A percentile compares a stretch with the other conserved stretches of the same genome.
Evolutionary conservation across 1,140 invertebrate species (phyloP).

Genomic region (Pseudobourletiella spinata): DNA sequence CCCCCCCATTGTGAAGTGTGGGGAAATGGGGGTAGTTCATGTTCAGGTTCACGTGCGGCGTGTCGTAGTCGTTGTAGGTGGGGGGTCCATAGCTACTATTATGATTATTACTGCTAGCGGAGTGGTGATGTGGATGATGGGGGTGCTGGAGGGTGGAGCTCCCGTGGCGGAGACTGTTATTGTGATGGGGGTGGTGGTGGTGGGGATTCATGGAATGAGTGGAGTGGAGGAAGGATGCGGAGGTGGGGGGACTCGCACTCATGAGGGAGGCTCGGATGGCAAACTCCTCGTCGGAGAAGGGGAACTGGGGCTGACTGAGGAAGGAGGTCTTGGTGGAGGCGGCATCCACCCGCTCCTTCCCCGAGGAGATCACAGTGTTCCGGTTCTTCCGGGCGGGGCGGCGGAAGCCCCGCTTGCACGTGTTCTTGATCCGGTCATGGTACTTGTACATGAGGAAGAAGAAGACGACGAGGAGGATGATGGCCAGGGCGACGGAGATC

Average conservation of each 20-base stretch:
- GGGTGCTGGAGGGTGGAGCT: conserved; percentile 7
- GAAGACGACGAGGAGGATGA: conserved; percentile 56
- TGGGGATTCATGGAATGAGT: conserved; percentile 9
- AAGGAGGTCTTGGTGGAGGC: conserved; percentile 33
- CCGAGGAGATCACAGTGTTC: conserved; percentile 23
- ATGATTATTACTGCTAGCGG: neutral
- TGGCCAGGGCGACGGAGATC: conserved; percentile 54
- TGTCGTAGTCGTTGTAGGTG: conserved; percentile 31
- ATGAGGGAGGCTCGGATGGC: conserved; percentile 26
- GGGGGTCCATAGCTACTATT: conserved; percentile 18
- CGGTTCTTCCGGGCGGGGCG: conserved; percentile 28
- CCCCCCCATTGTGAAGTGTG: neutral
- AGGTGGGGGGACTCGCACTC: conserved; percentile 20
- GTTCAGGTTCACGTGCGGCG: conserved; percentile 19
- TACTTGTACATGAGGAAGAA: conserved; percentile 65
- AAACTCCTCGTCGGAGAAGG: conserved; percentile 33
- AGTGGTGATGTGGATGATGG: conserved; percentile 10
- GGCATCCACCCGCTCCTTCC: conserved; percentile 27
- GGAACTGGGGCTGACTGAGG: conserved; percentile 27
- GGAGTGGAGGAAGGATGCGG: neutral
- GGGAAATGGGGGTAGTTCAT: conserved; percentile 24
- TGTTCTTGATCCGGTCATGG: conserved; percentile 61
- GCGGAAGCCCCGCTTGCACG: conserved; percentile 49
- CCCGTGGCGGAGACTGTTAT: conserved; percentile 11
- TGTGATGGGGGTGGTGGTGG: conserved; percentile 8